phyloP scores from a whole-genome alignment of 1,140 invertebrate genomes.

The Pemphigus obesinymphae region DNA sequence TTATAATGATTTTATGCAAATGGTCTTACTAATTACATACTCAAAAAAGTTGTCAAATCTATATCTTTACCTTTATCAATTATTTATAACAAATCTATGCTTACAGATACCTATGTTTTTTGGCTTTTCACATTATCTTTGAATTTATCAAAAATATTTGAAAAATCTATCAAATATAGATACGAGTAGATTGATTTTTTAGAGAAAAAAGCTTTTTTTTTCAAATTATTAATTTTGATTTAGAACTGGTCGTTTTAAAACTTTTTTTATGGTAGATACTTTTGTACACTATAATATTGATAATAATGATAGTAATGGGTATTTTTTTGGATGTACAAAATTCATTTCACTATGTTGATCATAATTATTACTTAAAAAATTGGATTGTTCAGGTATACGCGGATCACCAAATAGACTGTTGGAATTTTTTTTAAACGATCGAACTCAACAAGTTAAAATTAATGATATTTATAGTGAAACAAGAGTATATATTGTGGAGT shows the following conservation, averaged over 20 bases:
- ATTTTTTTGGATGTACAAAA: no score
- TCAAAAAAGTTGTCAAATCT: not conserved
- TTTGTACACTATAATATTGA: not conserved
- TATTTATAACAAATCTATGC: not conserved
- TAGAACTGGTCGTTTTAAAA: not conserved
- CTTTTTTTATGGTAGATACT: not conserved
- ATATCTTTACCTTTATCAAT: not conserved
- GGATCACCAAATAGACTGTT: no score
- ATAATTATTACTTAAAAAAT: no score
- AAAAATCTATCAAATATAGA: not conserved
- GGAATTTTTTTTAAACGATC: not conserved
- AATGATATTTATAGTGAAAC: not conserved
- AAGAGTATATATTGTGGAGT: not conserved
- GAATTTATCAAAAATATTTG: not conserved
- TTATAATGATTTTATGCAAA: not conserved
- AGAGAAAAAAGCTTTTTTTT: not conserved
- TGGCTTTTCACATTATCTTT: not conserved
- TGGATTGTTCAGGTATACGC: no score
- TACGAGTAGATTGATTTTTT: not conserved
- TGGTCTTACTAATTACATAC: not conserved
- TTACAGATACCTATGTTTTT: not conserved
- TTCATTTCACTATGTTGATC: no score
- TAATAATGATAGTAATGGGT: not conserved
- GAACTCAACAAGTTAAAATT: not conserved
- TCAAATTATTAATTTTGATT: not conserved